Conservation (phyloP, 37 sponge, comb jelly and placozoan genomes). For the Chondrilla cf. caribensis region DNA sequence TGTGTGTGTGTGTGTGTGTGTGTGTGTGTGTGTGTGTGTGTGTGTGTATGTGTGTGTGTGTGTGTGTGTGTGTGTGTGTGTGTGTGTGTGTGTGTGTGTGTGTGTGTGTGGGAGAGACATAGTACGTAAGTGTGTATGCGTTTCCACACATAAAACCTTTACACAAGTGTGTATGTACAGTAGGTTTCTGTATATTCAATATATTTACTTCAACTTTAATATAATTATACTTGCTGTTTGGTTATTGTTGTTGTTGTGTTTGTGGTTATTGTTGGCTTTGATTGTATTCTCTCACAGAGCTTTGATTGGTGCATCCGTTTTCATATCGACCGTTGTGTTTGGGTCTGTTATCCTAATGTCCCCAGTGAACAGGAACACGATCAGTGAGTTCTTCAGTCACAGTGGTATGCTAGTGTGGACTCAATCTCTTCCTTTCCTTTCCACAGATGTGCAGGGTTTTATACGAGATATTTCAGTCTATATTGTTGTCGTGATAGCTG, state of each 20-base stretch:
- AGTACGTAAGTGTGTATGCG: neutral
- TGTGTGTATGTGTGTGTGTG: too few relatives aligned
- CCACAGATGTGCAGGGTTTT: constrained; percentile 46
- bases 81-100: too few relatives aligned
- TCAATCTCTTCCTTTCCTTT: neutral
- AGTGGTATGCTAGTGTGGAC: neutral
- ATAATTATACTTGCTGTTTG: too few relatives aligned
- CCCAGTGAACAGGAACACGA: neutral
- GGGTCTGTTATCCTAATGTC: constrained; percentile 51
- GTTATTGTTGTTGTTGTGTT: neutral
- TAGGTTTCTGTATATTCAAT: too few relatives aligned
- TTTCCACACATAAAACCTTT: too few relatives aligned
- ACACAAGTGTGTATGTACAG: too few relatives aligned
- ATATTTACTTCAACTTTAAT: too few relatives aligned
- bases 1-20: too few relatives aligned
- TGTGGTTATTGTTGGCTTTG: neutral
- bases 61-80: too few relatives aligned
- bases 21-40: too few relatives aligned
- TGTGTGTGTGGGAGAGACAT: too few relatives aligned
- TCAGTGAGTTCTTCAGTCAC: neutral
- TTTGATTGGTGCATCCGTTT: constrained; percentile 68
- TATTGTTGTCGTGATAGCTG: constrained; percentile 54
- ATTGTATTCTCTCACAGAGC: constrained; percentile 38
- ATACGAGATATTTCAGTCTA: constrained; percentile 56
- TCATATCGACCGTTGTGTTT: constrained; percentile 68